These are phyloP conservation scores for Pseudococcus jackbeardsleyi DNA, from an alignment of 2,888 invertebrate genomes.

Conservation along the genomic window DNA sequence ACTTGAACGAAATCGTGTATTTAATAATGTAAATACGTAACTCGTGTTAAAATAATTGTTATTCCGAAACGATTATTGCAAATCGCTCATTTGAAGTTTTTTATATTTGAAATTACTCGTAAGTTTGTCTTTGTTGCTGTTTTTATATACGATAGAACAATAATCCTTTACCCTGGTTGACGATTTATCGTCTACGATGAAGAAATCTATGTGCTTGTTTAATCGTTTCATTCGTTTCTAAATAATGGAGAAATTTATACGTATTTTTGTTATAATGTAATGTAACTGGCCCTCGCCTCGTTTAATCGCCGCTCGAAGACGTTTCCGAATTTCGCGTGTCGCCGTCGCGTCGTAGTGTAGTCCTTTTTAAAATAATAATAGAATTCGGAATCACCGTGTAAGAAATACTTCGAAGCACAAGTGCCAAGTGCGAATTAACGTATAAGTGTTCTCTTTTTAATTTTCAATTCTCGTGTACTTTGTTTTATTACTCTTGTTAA, in stretches of 20 bases:
- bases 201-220: background rate
- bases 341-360: constrained; percentile 19
- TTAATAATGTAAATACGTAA: constrained; percentile 29
- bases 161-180: background rate
- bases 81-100: constrained; percentile 41
- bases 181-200: background rate
- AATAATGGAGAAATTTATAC: constrained; percentile 13
- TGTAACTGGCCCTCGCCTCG: constrained; percentile 17
- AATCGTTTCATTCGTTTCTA: constrained; percentile 33
- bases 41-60: constrained; percentile 29
- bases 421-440: constrained; percentile 15
- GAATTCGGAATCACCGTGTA: background rate
- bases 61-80: constrained; percentile 39
- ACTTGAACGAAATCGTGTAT: background rate
- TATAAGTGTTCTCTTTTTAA: constrained; percentile 12
- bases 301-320: constrained; percentile 16
- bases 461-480: constrained; percentile 15
- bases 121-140: constrained; percentile 40
- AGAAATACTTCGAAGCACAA: constrained; percentile 13
- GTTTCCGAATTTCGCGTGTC: background rate
- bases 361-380: background rate
- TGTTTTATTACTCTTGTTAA: background rate
- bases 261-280: background rate
- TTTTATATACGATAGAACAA: constrained; percentile 33
- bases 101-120: constrained; percentile 21